phyloP scores from a whole-genome alignment of 1,140 invertebrate genomes.

The Ptiloglossa arizonensis region DNA sequence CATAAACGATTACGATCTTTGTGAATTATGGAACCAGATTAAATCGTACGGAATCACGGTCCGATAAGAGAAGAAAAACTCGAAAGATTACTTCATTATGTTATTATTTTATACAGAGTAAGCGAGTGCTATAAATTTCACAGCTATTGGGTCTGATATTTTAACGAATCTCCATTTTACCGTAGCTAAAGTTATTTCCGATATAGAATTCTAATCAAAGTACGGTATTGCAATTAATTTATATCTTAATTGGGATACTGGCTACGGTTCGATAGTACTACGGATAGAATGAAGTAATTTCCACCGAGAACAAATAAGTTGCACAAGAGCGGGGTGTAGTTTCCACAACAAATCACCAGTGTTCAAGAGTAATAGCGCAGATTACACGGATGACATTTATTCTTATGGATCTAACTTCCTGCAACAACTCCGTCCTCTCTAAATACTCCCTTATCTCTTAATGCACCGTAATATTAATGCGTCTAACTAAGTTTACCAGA shows the following conservation, averaged over 20 bases:
- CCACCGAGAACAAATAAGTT: neutral
- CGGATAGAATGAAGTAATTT: neutral
- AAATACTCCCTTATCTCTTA: constrained; percentile 34
- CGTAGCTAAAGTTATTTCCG: too few relatives aligned
- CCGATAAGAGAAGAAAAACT: too few relatives aligned
- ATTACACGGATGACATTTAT: constrained; percentile 32
- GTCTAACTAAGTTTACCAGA: constrained; percentile 29
- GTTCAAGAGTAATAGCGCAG: constrained; percentile 4
- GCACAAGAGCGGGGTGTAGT: neutral
- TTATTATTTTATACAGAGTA: too few relatives aligned
- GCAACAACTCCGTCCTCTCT: constrained; percentile 10
- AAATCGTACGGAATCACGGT: too few relatives aligned
- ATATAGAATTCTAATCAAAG: too few relatives aligned
- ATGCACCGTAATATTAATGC: constrained; percentile 28
- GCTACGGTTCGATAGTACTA: too few relatives aligned
- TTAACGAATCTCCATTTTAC: too few relatives aligned
- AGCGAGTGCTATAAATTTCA: too few relatives aligned
- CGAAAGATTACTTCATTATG: too few relatives aligned
- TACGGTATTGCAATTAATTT: neutral
- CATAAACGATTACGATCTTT: too few relatives aligned
- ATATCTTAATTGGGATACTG: neutral
- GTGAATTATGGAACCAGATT: too few relatives aligned
- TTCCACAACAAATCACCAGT: neutral
- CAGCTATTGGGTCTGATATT: too few relatives aligned
- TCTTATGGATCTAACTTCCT: constrained; percentile 27